Conservation (phyloP, 2,797 vertebrate species). For the Ceryle rudis region DNA sequence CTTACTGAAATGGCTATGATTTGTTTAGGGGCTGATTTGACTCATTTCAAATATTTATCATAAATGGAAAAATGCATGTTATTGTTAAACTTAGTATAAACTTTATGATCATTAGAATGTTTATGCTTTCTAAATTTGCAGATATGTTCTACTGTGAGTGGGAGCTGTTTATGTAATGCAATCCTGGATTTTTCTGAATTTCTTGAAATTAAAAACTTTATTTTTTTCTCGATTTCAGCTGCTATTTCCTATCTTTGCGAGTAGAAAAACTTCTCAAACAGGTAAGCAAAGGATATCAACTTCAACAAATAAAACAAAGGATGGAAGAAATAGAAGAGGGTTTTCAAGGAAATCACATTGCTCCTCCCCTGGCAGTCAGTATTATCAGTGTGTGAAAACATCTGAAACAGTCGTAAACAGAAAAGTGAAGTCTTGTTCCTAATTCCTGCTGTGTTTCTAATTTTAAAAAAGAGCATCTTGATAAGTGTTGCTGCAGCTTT, state of each 20-base stretch:
- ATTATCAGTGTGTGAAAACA: neutral
- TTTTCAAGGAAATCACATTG: neutral
- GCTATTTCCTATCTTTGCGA: conserved; percentile 22
- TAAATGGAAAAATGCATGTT: neutral
- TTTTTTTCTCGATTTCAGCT: conserved; percentile 34
- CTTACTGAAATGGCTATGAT: neutral
- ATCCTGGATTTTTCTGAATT: neutral
- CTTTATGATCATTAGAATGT: neutral
- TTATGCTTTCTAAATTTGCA: neutral
- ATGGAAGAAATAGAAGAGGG: neutral
- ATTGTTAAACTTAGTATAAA: neutral
- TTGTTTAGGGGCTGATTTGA: neutral
- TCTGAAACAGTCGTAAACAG: neutral
- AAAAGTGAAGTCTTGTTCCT: neutral
- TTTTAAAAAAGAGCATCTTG: neutral
- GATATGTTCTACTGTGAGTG: neutral
- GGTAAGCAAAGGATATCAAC: conserved; percentile 36
- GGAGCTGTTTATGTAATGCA: neutral
- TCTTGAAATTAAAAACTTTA: neutral
- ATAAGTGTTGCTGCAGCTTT: neutral
- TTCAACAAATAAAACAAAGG: neutral
- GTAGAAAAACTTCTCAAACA: conserved; percentile 45
- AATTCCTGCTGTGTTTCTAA: neutral
- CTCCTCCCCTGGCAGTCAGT: neutral
- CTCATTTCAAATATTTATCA: neutral